Conservation (phyloP, 2,888 invertebrate species). For the Leuctra nigra region DNA sequence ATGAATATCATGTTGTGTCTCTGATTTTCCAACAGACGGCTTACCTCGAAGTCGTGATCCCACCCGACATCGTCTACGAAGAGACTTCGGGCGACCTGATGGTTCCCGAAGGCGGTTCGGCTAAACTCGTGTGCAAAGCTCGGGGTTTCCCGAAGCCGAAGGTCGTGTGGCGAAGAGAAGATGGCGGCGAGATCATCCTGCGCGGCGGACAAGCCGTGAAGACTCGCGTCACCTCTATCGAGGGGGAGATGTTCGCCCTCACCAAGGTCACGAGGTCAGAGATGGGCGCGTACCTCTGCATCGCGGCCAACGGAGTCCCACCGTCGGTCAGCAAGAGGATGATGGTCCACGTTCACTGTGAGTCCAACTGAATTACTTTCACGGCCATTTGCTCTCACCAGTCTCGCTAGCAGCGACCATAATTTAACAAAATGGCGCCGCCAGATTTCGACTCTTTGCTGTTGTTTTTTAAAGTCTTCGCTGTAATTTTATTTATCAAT, state of each 20-base stretch:
- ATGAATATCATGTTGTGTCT: no score
- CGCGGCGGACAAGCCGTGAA: conserved; percentile 65
- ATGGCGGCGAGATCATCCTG: conserved; percentile 73
- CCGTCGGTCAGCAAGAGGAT: conserved; percentile 85
- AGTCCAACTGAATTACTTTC: no score
- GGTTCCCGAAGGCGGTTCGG: conserved; percentile 89
- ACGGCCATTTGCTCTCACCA: no score
- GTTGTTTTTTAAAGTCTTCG: no score
- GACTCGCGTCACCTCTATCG: conserved; percentile 65
- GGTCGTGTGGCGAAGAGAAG: conserved; percentile 81
- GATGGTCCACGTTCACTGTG: conserved; percentile 87
- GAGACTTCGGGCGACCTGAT: conserved; percentile 90
- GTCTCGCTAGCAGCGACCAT: no score
- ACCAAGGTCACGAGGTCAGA: conserved; percentile 83
- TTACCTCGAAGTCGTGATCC: conserved; percentile 83
- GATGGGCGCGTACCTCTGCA: conserved; percentile 84
- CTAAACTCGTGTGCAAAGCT: conserved; percentile 79
- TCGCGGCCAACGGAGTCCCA: conserved; percentile 82
- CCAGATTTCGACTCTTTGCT: no score
- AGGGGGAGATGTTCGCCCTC: conserved; percentile 73
- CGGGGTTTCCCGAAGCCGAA: conserved; percentile 78
- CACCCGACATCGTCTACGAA: conserved; percentile 83
- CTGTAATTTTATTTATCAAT: no score
- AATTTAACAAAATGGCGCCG: no score
- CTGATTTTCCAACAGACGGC: conserved; percentile 54